Conservation (phyloP, 1,140 invertebrate genomes). For the Drosophila arizonae region DNA sequence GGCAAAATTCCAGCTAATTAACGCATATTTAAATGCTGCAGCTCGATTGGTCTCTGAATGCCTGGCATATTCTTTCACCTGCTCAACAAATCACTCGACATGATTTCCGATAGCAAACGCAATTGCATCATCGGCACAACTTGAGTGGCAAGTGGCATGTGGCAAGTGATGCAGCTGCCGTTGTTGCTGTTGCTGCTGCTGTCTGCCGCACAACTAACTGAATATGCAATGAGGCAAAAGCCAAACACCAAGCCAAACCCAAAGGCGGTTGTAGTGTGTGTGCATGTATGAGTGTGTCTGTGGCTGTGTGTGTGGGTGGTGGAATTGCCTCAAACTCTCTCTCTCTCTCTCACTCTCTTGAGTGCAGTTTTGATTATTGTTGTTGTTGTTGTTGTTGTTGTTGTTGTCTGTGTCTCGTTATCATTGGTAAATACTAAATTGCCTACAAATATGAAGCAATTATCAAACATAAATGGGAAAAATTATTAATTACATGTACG, state of each 20-base stretch:
- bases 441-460: conserved; percentile 77
- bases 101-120: conserved; percentile 11
- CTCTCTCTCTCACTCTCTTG: not conserved
- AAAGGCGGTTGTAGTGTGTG: conserved; percentile 18
- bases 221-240: conserved; percentile 72
- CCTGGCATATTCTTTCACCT: conserved; percentile 32
- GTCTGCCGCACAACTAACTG: conserved; percentile 53
- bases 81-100: conserved; percentile 25
- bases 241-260: conserved; percentile 32
- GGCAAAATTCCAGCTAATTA: conserved; percentile 63
- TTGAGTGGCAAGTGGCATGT: conserved; percentile 11
- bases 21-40: conserved; percentile 39
- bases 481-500: conserved; percentile 72
- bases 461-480: conserved; percentile 76
- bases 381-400: conserved; percentile 1
- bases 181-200: not conserved
- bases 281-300: not conserved
- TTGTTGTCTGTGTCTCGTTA: conserved; percentile 54
- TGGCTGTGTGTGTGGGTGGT: not conserved
- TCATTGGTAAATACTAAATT: conserved; percentile 73
- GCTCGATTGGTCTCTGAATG: not conserved
- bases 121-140: conserved; percentile 5
- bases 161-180: conserved; percentile 13
- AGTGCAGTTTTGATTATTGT: conserved; percentile 11
- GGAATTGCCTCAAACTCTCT: too few species aligned